Percentiles rank a stretch among this genome's conserved stretches.
Evolutionary conservation across 2,797 vertebrate species (phyloP).

Genomic region (Yasuhikotakia modesta): DNA sequence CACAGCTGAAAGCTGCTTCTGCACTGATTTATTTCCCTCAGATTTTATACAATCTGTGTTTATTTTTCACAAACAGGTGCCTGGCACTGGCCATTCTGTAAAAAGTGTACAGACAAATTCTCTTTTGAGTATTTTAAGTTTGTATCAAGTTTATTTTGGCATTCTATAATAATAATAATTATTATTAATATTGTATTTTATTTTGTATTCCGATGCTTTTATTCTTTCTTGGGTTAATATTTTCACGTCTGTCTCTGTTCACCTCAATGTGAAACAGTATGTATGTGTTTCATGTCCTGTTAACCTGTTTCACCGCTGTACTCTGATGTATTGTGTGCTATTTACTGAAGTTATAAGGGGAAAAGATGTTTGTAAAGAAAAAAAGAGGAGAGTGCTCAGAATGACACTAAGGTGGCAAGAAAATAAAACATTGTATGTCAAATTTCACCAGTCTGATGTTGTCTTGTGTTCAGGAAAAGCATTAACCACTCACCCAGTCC

Average conservation of each 20-base stretch:
- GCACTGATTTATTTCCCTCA: slow-evolving; percentile 67
- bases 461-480: not conserved
- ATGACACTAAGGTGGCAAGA: slow-evolving; percentile 47
- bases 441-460: slow-evolving; percentile 26
- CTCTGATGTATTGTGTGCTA: slow-evolving; percentile 76
- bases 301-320: slow-evolving; percentile 68
- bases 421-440: slow-evolving; percentile 55
- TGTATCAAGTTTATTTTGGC: slow-evolving; percentile 73
- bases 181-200: slow-evolving; percentile 64
- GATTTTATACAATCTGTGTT: slow-evolving; percentile 69
- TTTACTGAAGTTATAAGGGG: slow-evolving; percentile 71
- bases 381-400: slow-evolving; percentile 3
- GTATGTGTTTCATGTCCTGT: slow-evolving; percentile 71
- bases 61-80: slow-evolving; percentile 78
- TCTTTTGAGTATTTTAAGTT: slow-evolving; percentile 60
- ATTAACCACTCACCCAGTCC: not conserved
- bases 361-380: slow-evolving; percentile 39
- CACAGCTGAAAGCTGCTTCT: too few relatives aligned
- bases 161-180: slow-evolving; percentile 78
- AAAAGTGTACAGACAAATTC: slow-evolving; percentile 80
- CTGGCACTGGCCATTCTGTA: slow-evolving; percentile 81
- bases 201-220: slow-evolving; percentile 74
- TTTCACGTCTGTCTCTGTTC: slow-evolving; percentile 71
- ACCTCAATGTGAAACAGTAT: slow-evolving; percentile 74
- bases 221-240: slow-evolving; percentile 65